phyloP scores from a whole-genome alignment of 2,113 vertebrate species.

The Mola mola region DNA sequence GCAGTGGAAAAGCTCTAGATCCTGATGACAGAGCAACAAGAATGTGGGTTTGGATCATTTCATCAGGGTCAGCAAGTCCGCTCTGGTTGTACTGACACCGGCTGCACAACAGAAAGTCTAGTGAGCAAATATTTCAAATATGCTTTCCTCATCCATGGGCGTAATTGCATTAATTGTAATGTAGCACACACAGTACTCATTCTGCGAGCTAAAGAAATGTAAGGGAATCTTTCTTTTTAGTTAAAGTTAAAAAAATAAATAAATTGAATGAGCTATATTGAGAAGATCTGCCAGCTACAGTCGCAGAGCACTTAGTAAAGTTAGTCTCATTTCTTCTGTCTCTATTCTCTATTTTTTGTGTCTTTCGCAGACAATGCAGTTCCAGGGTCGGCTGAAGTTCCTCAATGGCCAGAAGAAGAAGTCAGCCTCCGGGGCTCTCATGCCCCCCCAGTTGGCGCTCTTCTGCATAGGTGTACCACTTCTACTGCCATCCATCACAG shows the following conservation, averaged over 20 bases:
- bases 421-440: conserved; percentile 78
- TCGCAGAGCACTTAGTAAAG: background rate
- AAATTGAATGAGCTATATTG: background rate
- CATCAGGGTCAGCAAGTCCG: conserved; percentile 44
- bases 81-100: conserved; percentile 35
- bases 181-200: background rate
- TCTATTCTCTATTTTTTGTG: no score
- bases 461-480: conserved; percentile 93
- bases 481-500: conserved; percentile 85
- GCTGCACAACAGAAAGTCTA: conserved; percentile 16
- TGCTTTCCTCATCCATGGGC: background rate
- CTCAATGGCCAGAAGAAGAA: conserved; percentile 96
- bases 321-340: background rate
- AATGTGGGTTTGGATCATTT: conserved; percentile 38
- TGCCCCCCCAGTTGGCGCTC: conserved; percentile 89
- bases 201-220: conserved; percentile 3
- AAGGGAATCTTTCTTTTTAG: background rate
- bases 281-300: no score
- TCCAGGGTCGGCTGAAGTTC: conserved; percentile 94
- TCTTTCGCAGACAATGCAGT: conserved; percentile 90
- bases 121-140: conserved; percentile 34
- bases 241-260: background rate
- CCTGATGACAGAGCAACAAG: conserved; percentile 45
- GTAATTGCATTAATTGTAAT: conserved; percentile 22
- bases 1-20: conserved; percentile 50